Conservation (phyloP, 2,888 invertebrate species). For the Drosophila mayaguana region DNA sequence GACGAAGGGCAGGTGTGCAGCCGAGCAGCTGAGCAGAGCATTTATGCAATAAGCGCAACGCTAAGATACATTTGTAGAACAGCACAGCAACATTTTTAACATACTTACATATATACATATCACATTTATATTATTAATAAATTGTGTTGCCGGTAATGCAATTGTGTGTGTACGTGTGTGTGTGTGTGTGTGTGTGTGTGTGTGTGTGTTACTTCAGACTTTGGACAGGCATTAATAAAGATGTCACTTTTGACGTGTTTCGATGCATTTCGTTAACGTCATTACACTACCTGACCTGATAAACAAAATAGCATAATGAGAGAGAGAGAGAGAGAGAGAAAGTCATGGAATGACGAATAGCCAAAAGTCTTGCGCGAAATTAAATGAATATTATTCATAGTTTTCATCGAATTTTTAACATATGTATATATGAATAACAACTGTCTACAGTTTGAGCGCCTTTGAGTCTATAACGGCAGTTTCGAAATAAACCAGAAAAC, state of each 20-base stretch:
- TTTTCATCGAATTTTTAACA: too few relatives aligned
- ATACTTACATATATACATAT: not conserved
- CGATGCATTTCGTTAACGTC: not conserved
- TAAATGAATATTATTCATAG: not conserved
- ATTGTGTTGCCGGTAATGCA: conserved; percentile 28
- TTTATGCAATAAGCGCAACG: conserved; percentile 54
- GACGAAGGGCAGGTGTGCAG: conserved; percentile 26
- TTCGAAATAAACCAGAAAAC: conserved; percentile 63
- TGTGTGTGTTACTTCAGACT: conserved; percentile 15
- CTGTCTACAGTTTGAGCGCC: conserved; percentile 20
- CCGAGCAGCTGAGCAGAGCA: not conserved
- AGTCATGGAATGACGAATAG: not conserved
- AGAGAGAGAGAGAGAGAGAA: not conserved
- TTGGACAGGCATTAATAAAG: conserved; percentile 6
- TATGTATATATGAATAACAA: too few relatives aligned
- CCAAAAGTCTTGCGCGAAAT: not conserved
- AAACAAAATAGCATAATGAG: not conserved
- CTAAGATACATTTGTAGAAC: conserved; percentile 51
- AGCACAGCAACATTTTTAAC: conserved; percentile 18
- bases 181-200: not conserved
- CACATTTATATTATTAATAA: not conserved
- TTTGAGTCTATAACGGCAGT: conserved; percentile 25
- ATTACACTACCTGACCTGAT: not conserved
- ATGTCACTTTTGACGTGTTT: not conserved
- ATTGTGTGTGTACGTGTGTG: not conserved